These are phyloP conservation scores for Glareola pratincola DNA, from an alignment of 2,113 vertebrate species.

Conservation along the genomic window DNA sequence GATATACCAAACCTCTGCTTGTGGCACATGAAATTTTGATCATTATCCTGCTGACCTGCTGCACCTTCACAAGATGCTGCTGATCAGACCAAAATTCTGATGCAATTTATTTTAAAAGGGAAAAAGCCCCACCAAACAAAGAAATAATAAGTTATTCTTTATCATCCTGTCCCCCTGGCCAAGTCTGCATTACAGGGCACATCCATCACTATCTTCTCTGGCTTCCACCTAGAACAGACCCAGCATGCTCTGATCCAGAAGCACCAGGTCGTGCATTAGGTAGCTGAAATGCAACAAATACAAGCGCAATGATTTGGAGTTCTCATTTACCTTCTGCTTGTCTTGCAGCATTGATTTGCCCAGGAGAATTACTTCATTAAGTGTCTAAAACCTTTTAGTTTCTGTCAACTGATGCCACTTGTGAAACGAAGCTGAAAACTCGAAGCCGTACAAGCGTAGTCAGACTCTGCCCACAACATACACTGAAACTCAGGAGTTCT, in stretches of 20 bases:
- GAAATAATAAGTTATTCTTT: neutral
- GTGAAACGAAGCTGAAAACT: neutral
- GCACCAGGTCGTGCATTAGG: neutral
- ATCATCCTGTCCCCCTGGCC: neutral
- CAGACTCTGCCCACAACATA: neutral
- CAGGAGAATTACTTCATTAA: neutral
- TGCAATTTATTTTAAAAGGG: neutral
- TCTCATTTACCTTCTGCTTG: neutral
- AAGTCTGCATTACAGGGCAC: neutral
- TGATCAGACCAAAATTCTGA: neutral
- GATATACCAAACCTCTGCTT: neutral
- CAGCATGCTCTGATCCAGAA: neutral
- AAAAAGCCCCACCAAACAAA: neutral
- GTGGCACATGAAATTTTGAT: neutral
- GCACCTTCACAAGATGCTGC: neutral
- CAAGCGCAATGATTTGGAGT: neutral
- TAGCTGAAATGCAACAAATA: neutral
- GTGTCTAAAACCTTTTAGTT: neutral
- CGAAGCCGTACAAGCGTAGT: fast-evolving
- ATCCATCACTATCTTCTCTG: neutral
- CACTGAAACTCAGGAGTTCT: neutral
- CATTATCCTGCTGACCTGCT: neutral
- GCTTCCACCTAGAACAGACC: neutral
- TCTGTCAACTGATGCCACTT: neutral
- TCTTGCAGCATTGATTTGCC: neutral